A percentile compares a stretch with the other conserved stretches of the same genome.
phyloP scores from a whole-genome alignment of 2,888 invertebrate genomes.

The Athalia rosae region DNA sequence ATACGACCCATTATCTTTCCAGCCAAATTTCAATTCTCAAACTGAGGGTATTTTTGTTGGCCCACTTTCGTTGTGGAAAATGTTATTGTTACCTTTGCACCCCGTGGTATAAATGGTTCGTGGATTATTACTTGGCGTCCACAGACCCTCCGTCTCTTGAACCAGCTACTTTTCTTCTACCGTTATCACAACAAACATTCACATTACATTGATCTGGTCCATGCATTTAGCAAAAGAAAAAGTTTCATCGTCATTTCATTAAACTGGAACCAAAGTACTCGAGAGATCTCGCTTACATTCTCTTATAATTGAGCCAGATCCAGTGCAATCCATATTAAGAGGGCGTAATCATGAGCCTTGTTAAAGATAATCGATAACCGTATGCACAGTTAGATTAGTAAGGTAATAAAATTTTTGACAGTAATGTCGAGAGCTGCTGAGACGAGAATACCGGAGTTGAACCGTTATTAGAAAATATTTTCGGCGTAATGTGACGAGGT shows the following conservation, averaged over 20 bases:
- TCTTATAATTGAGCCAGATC: too few relatives aligned
- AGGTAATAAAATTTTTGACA: not conserved
- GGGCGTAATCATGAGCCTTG: too few relatives aligned
- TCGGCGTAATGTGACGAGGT: constrained; percentile 20
- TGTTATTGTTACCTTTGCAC: constrained; percentile 2
- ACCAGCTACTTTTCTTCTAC: not conserved
- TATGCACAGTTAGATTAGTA: too few relatives aligned
- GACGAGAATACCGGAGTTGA: not conserved
- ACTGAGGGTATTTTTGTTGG: constrained; percentile 4
- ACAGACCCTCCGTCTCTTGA: not conserved
- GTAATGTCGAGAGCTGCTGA: constrained; percentile 7
- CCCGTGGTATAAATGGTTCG: constrained; percentile 1
- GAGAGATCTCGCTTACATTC: too few relatives aligned
- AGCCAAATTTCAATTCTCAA: constrained; percentile 21
- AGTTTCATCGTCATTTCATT: too few relatives aligned
- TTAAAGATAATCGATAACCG: too few relatives aligned
- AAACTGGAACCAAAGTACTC: too few relatives aligned
- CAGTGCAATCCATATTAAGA: too few relatives aligned
- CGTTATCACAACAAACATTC: not conserved
- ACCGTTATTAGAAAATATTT: not conserved
- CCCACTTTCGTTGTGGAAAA: constrained; percentile 1
- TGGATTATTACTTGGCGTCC: constrained; percentile 8
- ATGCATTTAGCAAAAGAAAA: not conserved
- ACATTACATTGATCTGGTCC: constrained; percentile 6
- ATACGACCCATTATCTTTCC: not conserved